Conservation (phyloP, 2,113 vertebrate genomes). For the Azemiops feae region DNA sequence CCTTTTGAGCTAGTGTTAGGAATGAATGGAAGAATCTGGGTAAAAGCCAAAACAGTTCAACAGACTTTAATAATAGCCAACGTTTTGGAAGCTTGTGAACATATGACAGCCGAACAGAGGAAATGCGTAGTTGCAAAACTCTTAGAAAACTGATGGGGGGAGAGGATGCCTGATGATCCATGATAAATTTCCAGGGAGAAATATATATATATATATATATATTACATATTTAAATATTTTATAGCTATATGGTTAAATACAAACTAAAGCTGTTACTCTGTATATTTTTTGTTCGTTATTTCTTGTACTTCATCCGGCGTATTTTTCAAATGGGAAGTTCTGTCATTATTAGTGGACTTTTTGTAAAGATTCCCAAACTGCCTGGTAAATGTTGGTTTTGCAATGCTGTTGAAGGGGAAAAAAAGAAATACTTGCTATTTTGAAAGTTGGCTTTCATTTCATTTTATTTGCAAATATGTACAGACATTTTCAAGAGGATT, state of each 20-base stretch:
- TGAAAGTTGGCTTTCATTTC: background rate
- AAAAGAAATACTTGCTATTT: background rate
- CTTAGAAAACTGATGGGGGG: constrained; percentile 69
- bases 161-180: background rate
- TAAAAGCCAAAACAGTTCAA: constrained; percentile 82
- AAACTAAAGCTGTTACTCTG: background rate
- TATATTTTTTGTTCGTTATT: background rate
- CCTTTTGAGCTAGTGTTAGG: constrained; percentile 90
- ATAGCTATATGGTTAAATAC: background rate
- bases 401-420: no score
- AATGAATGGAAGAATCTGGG: constrained; percentile 93
- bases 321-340: background rate
- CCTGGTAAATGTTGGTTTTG: background rate
- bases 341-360: background rate
- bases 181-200: background rate
- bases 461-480: background rate
- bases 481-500: background rate
- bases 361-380: background rate
- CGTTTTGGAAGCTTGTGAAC: constrained; percentile 88
- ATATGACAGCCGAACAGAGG: constrained; percentile 86
- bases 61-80: constrained; percentile 89
- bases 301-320: background rate
- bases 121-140: constrained; percentile 78
- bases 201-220: background rate
- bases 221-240: background rate